Base-by-base conservation (phyloP, 2,113 vertebrate species). In the Oncorhynchus keta region DNA sequence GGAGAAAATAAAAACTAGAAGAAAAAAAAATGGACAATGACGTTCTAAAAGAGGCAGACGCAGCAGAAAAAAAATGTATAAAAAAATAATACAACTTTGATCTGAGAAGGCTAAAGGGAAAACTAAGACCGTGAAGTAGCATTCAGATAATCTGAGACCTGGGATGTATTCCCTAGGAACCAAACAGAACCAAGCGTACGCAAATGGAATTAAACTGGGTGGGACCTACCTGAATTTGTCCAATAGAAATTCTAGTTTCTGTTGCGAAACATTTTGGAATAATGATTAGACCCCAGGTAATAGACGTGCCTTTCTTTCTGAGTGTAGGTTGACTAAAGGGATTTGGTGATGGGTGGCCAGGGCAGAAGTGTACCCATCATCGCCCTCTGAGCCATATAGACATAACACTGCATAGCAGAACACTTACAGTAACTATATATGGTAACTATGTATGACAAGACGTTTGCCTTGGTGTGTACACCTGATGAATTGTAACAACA, bases 361-460 rank as follows among this genome's bases (percentile, higher is more conserved):
- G 74, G 64, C 68, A 87, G 77, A 73, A 76, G 79, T 75, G 75
- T 74, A 74, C 48, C 16, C 7, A 61, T 28, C 55, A 59, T 73
- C 73, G 49, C 68, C 66, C 68, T 69, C 79, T 35, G 59, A 81
- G 51, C 74, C 11, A 30, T 79, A 62, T 64, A 51, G 22, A 32
- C 24, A 73, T 76, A 74, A 30, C 7, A 70, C 67, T 75, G 22
- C 64, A 69, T 30, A 73, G 66, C 4, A 72, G 70, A 55, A 82
- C 20, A 76, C 18, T 35, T 84, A 75, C 32, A 59, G 6, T n/a
- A 69, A 69, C 67, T 16, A 67, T 69, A 14, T 69, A 8, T 73
- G 28, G 20, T 18, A 57, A 5, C 55, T 57, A 57, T 57, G 55
- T 57, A 57, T 57, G 55, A 55, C 64, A 32, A 75, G 26, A 67